Conservation (phyloP, 2,888 invertebrate genomes). For the Labia minor region DNA sequence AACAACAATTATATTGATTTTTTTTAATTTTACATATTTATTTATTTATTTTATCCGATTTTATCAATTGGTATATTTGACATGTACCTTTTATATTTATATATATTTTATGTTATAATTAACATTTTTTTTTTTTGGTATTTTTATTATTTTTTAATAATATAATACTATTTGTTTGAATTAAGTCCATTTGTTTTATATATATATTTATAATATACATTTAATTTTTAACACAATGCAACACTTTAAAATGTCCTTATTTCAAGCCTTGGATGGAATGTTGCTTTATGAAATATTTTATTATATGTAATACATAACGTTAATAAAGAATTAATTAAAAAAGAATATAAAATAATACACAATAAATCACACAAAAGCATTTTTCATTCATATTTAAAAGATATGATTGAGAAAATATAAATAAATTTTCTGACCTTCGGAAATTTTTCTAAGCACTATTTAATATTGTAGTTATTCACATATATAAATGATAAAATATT, state of each 20-base stretch:
- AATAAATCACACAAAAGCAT: neutral
- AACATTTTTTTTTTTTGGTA: neutral
- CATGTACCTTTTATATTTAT: neutral
- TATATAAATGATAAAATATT: too few relatives aligned
- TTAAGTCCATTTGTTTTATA: neutral
- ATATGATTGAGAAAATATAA: neutral
- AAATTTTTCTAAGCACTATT: too few relatives aligned
- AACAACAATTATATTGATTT: too few relatives aligned
- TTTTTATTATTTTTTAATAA: neutral
- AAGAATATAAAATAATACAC: neutral
- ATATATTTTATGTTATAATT: neutral
- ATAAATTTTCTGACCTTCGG: neutral
- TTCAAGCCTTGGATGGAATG: conserved; percentile 4
- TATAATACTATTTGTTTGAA: neutral
- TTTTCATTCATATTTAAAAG: neutral
- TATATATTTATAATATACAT: neutral
- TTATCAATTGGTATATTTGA: neutral
- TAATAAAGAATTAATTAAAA: neutral
- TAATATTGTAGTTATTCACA: too few relatives aligned
- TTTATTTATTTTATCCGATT: neutral
- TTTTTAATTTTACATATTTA: too few relatives aligned
- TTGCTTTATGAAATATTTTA: neutral
- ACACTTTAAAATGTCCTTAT: neutral
- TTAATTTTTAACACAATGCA: neutral
- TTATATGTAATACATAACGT: too few relatives aligned